These are phyloP conservation scores for Podiceps cristatus DNA, from an alignment of 2,113 vertebrate genomes.

Conservation along the genomic window DNA sequence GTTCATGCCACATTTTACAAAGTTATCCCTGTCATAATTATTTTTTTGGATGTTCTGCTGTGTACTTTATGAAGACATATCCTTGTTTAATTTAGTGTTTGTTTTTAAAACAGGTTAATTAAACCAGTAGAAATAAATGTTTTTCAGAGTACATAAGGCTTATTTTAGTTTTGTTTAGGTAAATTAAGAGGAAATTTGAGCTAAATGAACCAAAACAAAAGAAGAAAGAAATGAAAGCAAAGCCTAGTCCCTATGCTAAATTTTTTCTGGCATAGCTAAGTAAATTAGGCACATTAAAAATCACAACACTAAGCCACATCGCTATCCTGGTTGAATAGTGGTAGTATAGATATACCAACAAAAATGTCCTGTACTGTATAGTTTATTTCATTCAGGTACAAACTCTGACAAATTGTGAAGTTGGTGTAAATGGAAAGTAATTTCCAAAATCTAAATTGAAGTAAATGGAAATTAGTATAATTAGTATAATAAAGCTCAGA, in stretches of 20 bases:
- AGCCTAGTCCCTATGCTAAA: background rate
- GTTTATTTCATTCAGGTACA: background rate
- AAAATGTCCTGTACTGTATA: background rate
- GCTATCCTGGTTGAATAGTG: background rate
- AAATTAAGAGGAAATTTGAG: slow-evolving; percentile 18
- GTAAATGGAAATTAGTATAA: background rate
- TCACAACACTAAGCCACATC: background rate
- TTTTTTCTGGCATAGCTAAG: background rate
- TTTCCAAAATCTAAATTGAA: background rate
- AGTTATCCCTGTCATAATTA: background rate
- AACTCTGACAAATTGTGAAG: background rate
- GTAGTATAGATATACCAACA: background rate
- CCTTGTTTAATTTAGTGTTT: background rate
- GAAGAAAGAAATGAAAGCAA: slow-evolving; percentile 2
- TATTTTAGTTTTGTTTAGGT: background rate
- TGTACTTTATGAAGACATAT: background rate
- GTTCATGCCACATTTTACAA: background rate
- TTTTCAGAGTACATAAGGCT: background rate
- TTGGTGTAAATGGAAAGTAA: background rate
- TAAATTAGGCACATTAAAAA: background rate
- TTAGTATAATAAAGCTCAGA: rapidly evolving
- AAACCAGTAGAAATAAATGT: background rate
- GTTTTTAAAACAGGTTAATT: background rate
- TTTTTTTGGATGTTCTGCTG: background rate
- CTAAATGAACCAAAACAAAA: slow-evolving; percentile 14